These are phyloP conservation scores for Prunella himalayana DNA, from an alignment of 2,113 vertebrate species.

Conservation along the genomic window DNA sequence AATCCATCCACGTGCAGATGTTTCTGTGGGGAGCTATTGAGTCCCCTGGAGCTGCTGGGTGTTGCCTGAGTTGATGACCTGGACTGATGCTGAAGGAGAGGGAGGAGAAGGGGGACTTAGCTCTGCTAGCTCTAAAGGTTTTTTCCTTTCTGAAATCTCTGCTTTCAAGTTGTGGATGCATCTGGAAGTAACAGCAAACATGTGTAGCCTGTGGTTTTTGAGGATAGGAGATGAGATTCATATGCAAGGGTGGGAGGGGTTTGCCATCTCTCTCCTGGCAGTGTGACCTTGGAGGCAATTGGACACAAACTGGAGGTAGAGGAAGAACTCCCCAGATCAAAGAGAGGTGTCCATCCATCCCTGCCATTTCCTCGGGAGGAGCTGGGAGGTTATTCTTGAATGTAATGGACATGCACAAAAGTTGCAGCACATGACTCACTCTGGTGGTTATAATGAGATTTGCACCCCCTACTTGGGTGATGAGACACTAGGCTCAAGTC, in stretches of 20 bases:
- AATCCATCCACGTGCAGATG: rapidly evolving
- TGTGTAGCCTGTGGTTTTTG: slow-evolving; percentile 18
- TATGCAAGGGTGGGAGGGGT: neutral
- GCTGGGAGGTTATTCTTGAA: neutral
- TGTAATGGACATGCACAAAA: neutral
- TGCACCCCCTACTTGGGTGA: slow-evolving; percentile 7
- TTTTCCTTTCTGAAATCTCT: neutral
- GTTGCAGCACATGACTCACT: slow-evolving; percentile 41
- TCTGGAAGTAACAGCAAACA: slow-evolving; percentile 65
- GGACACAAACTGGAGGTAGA: slow-evolving; percentile 5
- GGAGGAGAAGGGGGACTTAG: neutral
- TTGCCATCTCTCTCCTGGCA: neutral
- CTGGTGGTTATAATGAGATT: slow-evolving; percentile 49
- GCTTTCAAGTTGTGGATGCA: slow-evolving; percentile 51
- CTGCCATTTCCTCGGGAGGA: neutral
- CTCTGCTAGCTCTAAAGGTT: neutral
- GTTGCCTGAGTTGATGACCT: neutral
- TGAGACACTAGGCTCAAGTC: neutral
- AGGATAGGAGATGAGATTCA: slow-evolving; percentile 19
- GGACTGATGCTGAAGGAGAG: neutral
- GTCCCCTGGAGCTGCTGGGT: neutral
- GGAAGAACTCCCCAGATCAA: slow-evolving; percentile 12
- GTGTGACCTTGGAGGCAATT: neutral
- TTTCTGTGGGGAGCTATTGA: neutral
- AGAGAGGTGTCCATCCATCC: slow-evolving; percentile 11